Evolutionary conservation across 2,888 invertebrate species (phyloP).

Genomic region (Nephrotoma flavescens): DNA sequence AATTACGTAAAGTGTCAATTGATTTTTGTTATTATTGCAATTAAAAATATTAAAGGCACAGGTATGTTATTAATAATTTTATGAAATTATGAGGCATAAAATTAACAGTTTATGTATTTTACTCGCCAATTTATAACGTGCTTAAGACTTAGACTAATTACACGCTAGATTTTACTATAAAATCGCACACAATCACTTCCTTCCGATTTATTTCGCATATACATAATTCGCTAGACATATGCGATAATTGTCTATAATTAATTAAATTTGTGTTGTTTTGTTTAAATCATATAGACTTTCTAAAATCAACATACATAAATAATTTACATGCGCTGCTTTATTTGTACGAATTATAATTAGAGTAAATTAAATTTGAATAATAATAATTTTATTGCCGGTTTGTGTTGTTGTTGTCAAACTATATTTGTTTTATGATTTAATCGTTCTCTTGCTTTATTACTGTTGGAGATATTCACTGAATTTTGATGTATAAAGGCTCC

Average conservation of each 20-base stretch:
- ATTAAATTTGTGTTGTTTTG: neutral
- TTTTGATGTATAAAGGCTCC: neutral
- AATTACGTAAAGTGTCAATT: neutral
- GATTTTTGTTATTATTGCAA: neutral
- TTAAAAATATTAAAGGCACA: neutral
- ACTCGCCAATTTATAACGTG: neutral
- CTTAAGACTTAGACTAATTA: neutral
- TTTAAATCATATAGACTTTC: neutral
- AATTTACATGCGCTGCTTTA: neutral
- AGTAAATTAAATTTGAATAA: neutral
- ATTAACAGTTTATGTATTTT: neutral
- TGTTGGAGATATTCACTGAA: neutral
- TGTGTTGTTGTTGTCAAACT: neutral
- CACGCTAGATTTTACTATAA: too few relatives aligned
- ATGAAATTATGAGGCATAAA: neutral
- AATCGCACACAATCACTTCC: neutral
- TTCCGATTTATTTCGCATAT: neutral
- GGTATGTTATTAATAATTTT: neutral
- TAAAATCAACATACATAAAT: neutral
- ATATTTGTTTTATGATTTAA: neutral
- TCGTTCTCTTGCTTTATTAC: neutral
- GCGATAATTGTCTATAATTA: neutral
- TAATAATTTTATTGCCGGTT: neutral
- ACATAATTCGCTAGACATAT: neutral
- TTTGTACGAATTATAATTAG: neutral